Percentiles rank a stretch among this genome's conserved stretches.
These are phyloP conservation scores for Megastigmus dorsalis DNA, from an alignment of 2,888 invertebrate species.

Conservation along the genomic window DNA sequence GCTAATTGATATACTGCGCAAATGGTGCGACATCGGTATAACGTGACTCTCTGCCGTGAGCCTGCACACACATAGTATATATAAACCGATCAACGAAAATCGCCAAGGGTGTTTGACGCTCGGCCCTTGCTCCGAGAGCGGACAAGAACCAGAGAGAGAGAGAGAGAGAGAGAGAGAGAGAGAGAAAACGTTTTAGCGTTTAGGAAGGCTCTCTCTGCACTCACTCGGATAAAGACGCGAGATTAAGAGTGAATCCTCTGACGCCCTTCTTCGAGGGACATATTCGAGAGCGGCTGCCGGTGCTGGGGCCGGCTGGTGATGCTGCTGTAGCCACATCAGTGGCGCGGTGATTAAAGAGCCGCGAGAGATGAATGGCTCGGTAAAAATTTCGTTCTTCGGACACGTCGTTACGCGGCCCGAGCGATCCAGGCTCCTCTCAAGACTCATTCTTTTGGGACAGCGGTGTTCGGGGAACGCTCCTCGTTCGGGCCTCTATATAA, in stretches of 20 bases:
- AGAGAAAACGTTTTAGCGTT: background rate
- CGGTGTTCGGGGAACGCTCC: background rate
- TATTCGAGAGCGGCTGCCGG: background rate
- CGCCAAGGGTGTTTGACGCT: background rate
- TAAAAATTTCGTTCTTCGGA: constrained; percentile 57
- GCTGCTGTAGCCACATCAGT: background rate
- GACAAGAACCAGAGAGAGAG: too few species aligned
- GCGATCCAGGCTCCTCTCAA: too few species aligned
- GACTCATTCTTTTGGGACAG: background rate
- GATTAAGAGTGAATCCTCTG: constrained; percentile 18
- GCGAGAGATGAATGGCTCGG: constrained; percentile 58
- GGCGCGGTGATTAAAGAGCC: constrained; percentile 55
- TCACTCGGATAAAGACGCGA: background rate
- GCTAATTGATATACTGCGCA: constrained; percentile 70
- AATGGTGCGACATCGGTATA: constrained; percentile 72
- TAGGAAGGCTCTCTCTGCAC: background rate
- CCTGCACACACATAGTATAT: too few species aligned
- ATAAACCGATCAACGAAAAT: constrained; percentile 57
- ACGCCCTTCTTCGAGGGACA: constrained; percentile 39
- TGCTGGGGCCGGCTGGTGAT: constrained; percentile 3
- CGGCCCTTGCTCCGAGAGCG: background rate
- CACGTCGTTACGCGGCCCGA: constrained; percentile 9
- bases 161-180: background rate
- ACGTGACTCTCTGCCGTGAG: constrained; percentile 44
- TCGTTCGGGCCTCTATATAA: background rate